Evolutionary conservation across 1,140 invertebrate genomes (phyloP).

Genomic region (Drosophila triauraria): DNA sequence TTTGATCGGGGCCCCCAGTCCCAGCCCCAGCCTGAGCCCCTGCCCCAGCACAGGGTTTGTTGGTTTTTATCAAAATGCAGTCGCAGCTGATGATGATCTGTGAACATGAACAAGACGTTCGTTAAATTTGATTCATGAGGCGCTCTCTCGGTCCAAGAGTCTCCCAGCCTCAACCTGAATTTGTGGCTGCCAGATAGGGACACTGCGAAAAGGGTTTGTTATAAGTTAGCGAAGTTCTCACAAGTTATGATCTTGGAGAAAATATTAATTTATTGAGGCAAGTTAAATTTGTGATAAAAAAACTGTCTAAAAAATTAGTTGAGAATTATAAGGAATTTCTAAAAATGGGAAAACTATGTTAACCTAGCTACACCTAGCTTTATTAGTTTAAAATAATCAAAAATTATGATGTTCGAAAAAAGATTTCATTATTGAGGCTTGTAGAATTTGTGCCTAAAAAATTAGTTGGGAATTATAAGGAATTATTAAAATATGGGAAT

Average conservation of each 20-base stretch:
- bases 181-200: conserved; percentile 2
- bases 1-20: conserved; percentile 4
- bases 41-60: conserved; percentile 40
- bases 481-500: background rate
- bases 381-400: too few relatives aligned
- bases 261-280: too few relatives aligned
- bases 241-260: too few relatives aligned
- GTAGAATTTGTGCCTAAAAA: background rate
- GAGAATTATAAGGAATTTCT: background rate
- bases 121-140: conserved; percentile 85
- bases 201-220: conserved; percentile 7
- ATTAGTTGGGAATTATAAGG: background rate
- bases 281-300: background rate
- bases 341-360: background rate
- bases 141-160: conserved; percentile 41
- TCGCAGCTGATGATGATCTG: conserved; percentile 84
- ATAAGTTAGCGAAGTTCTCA: background rate
- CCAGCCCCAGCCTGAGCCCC: background rate
- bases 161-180: conserved; percentile 19
- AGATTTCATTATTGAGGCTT: too few relatives aligned
- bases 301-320: too few relatives aligned
- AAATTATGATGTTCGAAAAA: too few relatives aligned
- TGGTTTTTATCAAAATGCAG: conserved; percentile 81
- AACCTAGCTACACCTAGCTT: too few relatives aligned
- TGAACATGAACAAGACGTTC: conserved; percentile 84